Evolutionary conservation across 2,113 vertebrate species (phyloP).

Genomic region (Conger conger): DNA sequence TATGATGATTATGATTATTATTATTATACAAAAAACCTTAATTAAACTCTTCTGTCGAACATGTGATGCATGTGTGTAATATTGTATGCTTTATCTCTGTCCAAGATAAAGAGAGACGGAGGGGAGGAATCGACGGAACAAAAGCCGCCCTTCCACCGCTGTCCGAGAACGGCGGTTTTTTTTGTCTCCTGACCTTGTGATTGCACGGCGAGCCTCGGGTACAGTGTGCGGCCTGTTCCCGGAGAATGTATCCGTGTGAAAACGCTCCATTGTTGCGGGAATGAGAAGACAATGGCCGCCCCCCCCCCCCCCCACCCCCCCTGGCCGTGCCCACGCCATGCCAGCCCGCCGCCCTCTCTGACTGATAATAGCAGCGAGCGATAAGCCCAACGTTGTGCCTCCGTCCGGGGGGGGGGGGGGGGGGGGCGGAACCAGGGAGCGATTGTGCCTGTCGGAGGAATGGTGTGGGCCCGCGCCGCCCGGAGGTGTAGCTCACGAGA

Average conservation of each 20-base stretch:
- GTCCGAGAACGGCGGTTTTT: slow-evolving; percentile 34
- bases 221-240: slow-evolving; percentile 35
- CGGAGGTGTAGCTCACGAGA: slow-evolving; percentile 44
- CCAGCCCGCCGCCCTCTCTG: slow-evolving; percentile 39
- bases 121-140: neutral
- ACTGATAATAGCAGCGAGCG: slow-evolving; percentile 22
- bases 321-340: slow-evolving; percentile 24
- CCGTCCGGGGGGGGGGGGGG: neutral
- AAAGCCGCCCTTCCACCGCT: neutral
- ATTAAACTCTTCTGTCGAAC: neutral
- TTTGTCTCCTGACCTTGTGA: slow-evolving; percentile 37
- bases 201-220: slow-evolving; percentile 8
- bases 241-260: slow-evolving; percentile 37
- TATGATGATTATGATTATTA: neutral
- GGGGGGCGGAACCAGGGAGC: slow-evolving; percentile 23
- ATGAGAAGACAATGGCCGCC: slow-evolving; percentile 38
- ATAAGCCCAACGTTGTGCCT: slow-evolving; percentile 33
- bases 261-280: slow-evolving; percentile 48
- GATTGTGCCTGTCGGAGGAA: slow-evolving; percentile 41
- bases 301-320: slow-evolving; percentile 25
- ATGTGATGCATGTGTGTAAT: neutral
- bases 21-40: neutral
- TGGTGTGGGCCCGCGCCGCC: slow-evolving; percentile 41
- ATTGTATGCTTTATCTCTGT: neutral
- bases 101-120: neutral